These are phyloP conservation scores for Nephrocerus scutellatus DNA, from an alignment of 2,888 invertebrate species.

Conservation along the genomic window DNA sequence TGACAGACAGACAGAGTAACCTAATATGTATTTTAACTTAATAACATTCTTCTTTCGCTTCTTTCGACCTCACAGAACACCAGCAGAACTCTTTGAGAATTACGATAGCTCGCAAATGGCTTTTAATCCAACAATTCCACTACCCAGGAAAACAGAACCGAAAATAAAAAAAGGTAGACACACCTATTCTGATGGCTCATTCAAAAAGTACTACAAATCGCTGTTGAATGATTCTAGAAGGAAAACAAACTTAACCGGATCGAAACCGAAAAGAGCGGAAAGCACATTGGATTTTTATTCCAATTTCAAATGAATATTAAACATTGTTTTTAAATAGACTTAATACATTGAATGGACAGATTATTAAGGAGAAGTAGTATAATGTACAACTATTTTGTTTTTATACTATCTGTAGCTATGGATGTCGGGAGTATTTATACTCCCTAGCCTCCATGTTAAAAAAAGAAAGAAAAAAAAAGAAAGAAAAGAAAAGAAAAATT, in stretches of 20 bases:
- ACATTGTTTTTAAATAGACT: constrained; percentile 15
- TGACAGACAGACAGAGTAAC: too few relatives aligned
- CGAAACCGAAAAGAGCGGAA: not conserved
- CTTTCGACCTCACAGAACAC: constrained; percentile 50
- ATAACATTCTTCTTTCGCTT: too few relatives aligned
- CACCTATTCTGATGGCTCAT: constrained; percentile 29
- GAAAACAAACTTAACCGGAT: not conserved
- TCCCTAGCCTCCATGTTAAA: too few relatives aligned
- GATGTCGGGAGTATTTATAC: too few relatives aligned
- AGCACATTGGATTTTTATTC: constrained; percentile 11
- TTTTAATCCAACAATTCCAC: constrained; percentile 67
- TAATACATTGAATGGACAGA: not conserved
- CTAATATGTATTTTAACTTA: too few relatives aligned
- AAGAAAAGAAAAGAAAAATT: too few relatives aligned
- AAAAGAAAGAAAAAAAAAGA: too few relatives aligned
- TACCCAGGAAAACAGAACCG: constrained; percentile 51
- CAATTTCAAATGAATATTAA: constrained; percentile 10
- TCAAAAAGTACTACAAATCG: constrained; percentile 30
- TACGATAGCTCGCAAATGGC: constrained; percentile 65
- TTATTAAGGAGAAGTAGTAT: constrained; percentile 22
- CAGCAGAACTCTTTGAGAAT: constrained; percentile 56
- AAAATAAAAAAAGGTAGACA: constrained; percentile 36
- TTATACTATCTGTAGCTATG: too few relatives aligned
- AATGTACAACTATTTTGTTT: too few relatives aligned
- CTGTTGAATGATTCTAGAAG: constrained; percentile 20